Base-by-base conservation (phyloP, 92 coral and sea anemone species). In the Plumapathes pennacea region DNA sequence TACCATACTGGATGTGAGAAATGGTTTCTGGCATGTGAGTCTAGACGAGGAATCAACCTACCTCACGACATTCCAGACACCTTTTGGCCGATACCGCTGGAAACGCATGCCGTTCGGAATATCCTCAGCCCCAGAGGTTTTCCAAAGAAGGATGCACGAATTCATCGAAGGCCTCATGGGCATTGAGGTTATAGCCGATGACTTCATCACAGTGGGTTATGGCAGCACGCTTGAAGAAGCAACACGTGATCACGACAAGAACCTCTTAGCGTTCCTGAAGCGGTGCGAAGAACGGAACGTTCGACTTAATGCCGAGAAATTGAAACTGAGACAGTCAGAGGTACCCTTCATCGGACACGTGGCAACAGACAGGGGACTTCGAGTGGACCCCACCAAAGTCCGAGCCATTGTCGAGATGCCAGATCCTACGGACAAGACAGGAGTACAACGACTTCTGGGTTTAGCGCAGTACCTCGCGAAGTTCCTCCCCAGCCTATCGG, bases 11-110 rank as follows among this genome's bases (percentile, higher is more conserved):
- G 85, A 64, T 64, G 80, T 78, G 4, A 15, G 53, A 15, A 71
- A 55, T 31, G 62, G 85, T 52, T 78, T 77, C 22, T 71, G 74
- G 80, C 85, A 78, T 30, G 80, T 71, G 27, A 54, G 46, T 43
- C 50, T 63, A 30, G 68, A 72, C 1, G 75, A 76, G 20, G 83
- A 64, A 32, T 64, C 67, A 4, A 10, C 79, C 52, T 64, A 64
- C 54, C 56, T 64, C 10, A 79, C 80, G 32, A 71, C 80, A 28
- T 71, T 79, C 45, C 60, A 69, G 46, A 80, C 75, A 2, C 85
- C 79, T 24, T 78, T 78, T 45, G 84, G 84, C 50, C 65, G 79
- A 29, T 77, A 77, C 50, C 57, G 66, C 19, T 75, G 74, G 81
- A 42, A 57, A 31, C 32, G 85, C 4, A 62, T 78, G 64, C 86